Percentiles rank a stretch among this genome's conserved stretches.
Conservation (phyloP, 2,113 vertebrate genomes). For the Ancistrus triradiatus region DNA sequence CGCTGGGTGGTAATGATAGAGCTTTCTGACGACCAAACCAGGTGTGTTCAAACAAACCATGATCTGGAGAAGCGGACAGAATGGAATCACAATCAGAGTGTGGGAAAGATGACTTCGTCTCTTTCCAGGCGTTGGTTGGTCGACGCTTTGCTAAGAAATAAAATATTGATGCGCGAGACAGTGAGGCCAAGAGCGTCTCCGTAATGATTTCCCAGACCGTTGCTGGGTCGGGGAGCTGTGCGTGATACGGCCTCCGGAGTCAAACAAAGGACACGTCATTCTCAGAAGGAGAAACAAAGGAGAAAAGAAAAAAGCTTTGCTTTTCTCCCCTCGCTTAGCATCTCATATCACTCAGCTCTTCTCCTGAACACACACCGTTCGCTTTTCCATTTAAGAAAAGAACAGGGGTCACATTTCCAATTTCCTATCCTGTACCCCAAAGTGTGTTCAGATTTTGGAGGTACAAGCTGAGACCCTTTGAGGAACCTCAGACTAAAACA, state of each 20-base stretch:
- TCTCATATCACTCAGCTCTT: conserved; percentile 27
- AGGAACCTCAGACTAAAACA: no score
- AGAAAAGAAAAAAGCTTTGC: conserved; percentile 24
- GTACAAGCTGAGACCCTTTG: no score
- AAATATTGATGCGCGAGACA: conserved; percentile 14
- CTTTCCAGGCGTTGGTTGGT: background rate
- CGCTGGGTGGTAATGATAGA: background rate
- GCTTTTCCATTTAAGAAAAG: background rate
- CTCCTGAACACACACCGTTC: conserved; percentile 25
- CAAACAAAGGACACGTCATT: conserved; percentile 38
- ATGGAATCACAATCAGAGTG: conserved; percentile 15
- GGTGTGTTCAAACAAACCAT: conserved; percentile 8
- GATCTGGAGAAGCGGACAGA: background rate
- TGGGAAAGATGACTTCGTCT: conserved; percentile 13
- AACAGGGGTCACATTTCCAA: background rate
- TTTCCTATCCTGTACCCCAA: no score
- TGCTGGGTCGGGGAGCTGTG: conserved; percentile 30
- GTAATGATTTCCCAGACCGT: conserved; percentile 37
- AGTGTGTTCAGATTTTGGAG: no score
- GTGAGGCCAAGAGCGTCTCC: conserved; percentile 20
- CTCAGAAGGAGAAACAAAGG: conserved; percentile 22
- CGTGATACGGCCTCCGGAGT: conserved; percentile 37
- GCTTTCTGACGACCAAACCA: conserved; percentile 10
- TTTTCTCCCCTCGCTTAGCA: conserved; percentile 17
- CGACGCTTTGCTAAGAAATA: background rate